A percentile compares a stretch with the other conserved stretches of the same genome.
Evolutionary conservation across 2,888 invertebrate species (phyloP).

Genomic region (Cinara cedri): DNA sequence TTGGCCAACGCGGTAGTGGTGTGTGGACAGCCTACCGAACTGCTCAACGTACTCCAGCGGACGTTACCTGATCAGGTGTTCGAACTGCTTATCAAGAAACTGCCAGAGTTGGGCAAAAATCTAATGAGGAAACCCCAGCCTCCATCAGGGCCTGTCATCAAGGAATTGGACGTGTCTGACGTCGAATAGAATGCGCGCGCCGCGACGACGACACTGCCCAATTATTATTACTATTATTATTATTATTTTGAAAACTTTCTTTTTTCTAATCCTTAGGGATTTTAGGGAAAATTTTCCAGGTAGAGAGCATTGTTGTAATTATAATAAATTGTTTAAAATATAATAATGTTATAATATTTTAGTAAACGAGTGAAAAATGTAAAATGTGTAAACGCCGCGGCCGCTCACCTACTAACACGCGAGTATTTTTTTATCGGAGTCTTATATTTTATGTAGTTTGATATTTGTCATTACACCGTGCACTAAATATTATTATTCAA

Average conservation of each 20-base stretch:
- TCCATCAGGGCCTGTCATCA: slow-evolving; percentile 63
- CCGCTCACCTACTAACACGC: too few relatives aligned
- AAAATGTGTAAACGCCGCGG: too few relatives aligned
- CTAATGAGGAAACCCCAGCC: slow-evolving; percentile 36
- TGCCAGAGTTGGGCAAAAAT: slow-evolving; percentile 67
- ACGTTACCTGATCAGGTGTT: slow-evolving; percentile 95
- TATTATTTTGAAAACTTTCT: background rate
- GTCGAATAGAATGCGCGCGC: slow-evolving; percentile 23
- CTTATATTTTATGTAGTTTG: too few relatives aligned
- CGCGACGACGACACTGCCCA: background rate
- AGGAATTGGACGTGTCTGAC: slow-evolving; percentile 42
- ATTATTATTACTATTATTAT: too few relatives aligned
- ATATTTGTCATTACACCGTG: too few relatives aligned
- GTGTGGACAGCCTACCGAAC: slow-evolving; percentile 91
- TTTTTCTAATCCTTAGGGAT: background rate
- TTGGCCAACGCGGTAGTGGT: slow-evolving; percentile 96
- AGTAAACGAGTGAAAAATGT: too few relatives aligned
- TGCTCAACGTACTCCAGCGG: slow-evolving; percentile 88
- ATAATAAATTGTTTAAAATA: too few relatives aligned
- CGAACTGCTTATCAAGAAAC: slow-evolving; percentile 81
- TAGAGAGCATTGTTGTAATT: too few relatives aligned
- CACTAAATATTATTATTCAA: too few relatives aligned
- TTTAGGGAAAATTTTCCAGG: too few relatives aligned
- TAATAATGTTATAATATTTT: too few relatives aligned
- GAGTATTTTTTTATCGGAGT: too few relatives aligned